Evolutionary conservation across 2,113 vertebrate genomes (phyloP), one percentile per base, ranked within the genome.

Genomic region (Monopterus albus): DNA sequence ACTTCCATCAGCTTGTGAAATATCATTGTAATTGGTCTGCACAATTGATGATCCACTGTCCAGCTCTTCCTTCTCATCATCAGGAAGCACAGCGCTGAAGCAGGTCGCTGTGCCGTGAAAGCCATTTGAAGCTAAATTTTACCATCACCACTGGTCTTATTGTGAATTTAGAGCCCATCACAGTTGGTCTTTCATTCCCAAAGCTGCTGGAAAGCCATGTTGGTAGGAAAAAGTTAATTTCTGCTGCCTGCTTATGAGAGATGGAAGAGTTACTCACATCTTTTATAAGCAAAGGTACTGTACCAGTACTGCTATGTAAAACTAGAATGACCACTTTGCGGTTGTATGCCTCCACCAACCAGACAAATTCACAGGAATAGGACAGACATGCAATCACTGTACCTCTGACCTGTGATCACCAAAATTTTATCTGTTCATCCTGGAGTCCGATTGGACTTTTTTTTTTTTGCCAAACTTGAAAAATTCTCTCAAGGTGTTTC

Each of bases 1-100:
- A 29, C 28, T 17, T 74, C 51, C 66, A 38, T 20, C 40, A 14
- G 26, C 18, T 6, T 15, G 33, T 3, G 49, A 14, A 40, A 36
- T 63, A 73, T 57, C 12, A n/a, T 26, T 7, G 13, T 66, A 28
- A 70, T 64, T 46, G 62, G 35, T 26, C 58, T 17, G 11, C 53
- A 2, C 40, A 52, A 64, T 77, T 45, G 31, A 73, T 81, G 29
- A 3, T 46, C 28, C 46, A 5, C 50, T 11, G 56, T 6, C 1
- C 0, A 1, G 23, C 38, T 75, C 38, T 2, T 61, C 65, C 36
- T 40, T 31, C 18, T 51, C 43, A 4, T 46, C 47, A n/a, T 58
- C 66, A 7, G 57, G 47, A 36, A 25, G 61, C 55, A 15, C 39
- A 2, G 15, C 10, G 6, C 29, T 1, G 60, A 12, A 12, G 52